Percentiles rank a stretch among this genome's conserved stretches.
Conservation (phyloP, 2,113 vertebrate species). For the Channa argus region DNA sequence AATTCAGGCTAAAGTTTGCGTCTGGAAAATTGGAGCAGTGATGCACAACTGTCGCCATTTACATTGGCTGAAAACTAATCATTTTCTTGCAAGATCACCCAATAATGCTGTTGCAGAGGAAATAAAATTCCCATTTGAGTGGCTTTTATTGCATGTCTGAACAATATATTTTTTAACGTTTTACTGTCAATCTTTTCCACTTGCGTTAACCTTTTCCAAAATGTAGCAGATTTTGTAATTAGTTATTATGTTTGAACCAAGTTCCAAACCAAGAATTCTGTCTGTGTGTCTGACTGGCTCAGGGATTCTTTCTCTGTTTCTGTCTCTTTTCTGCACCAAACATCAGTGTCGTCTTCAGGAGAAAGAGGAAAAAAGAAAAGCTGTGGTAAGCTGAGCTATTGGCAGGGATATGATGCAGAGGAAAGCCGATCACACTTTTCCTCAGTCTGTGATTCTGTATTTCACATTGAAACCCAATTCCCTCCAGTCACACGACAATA, state of each 20-base stretch:
- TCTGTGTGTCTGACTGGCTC: no score
- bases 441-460: constrained; percentile 42
- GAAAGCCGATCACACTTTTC: constrained; percentile 42
- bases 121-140: constrained; percentile 4
- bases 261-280: no score
- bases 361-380: not conserved
- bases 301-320: not conserved
- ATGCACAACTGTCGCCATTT: constrained; percentile 20
- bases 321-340: constrained; percentile 3
- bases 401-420: constrained; percentile 39
- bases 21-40: constrained; percentile 2
- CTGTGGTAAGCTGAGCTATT: constrained; percentile 57
- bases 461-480: constrained; percentile 47
- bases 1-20: constrained; percentile 29
- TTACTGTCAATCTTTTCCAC: no score
- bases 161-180: no score
- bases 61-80: constrained; percentile 25
- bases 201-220: no score
- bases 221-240: no score
- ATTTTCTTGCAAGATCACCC: constrained; percentile 11
- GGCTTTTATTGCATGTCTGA: not conserved
- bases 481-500: constrained; percentile 42
- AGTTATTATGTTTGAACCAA: no score
- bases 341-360: constrained; percentile 36
- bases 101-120: not conserved